Base-by-base conservation (phyloP, 1,140 invertebrate genomes). In the Muscidifurax raptorellus region DNA sequence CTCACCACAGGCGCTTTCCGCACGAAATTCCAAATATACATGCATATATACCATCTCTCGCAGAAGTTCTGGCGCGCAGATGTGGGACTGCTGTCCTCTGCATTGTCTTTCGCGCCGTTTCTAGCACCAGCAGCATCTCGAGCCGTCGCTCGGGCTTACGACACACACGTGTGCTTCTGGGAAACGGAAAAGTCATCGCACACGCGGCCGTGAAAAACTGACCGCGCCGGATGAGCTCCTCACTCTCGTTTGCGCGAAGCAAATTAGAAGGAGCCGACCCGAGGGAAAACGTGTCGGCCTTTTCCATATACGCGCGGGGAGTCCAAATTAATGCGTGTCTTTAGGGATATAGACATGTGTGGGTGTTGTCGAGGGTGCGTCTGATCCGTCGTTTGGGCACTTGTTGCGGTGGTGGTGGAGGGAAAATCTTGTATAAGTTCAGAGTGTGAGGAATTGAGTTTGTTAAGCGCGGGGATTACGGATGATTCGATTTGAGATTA, bases 131-230 rank as follows among this genome's bases (percentile, higher is more conserved):
- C n/a, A n/a, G n/a, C n/a, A n/a, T n/a, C n/a, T n/a, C n/a, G n/a
- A n/a, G n/a, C 10, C 52, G 18, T 52, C 15, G 47, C 15, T 52
- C 15, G 18, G 10, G 52, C 52, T 25, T 80, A 44, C 40, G 69
- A 25, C 28, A 32, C 80, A 25, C 80, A 82, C 80, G 71, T 82
- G 80, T 82, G 71, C 30, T 82, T 82, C 80, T 28, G 30, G 22
- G 32, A 74, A 72, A 28, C 28, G 69, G 44, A 72, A 81, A 81
- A 81, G 40, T n/a, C 78, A 13, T 12, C 64, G 22, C 10, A n/a
- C 36, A 9, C 36, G 36, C 9, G 64, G 25, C 64, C 64, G 64
- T n/a, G 27, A n/a, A 27, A 25, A n/a, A 28, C 66, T 59, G 52
- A 59, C 52, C 52, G 52, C 52, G 52, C 18, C 7, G 36, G 36